These are phyloP conservation scores for Cheilosia vernalis DNA, from an alignment of 2,888 invertebrate genomes.

Conservation along the genomic window DNA sequence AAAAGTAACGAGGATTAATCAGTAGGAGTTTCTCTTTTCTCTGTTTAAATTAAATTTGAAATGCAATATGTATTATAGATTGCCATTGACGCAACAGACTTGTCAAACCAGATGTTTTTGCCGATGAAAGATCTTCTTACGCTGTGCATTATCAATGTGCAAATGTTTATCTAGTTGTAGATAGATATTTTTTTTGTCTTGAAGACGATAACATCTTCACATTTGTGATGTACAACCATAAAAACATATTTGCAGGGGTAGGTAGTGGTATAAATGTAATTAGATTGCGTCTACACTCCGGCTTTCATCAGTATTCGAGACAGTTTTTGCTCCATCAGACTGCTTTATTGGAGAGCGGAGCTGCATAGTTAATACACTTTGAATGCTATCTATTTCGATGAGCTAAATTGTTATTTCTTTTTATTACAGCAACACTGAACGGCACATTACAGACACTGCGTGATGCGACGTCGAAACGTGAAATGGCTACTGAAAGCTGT, in stretches of 20 bases:
- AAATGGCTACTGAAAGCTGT: constrained; percentile 81
- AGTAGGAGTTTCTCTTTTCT: neutral
- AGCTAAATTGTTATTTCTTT: neutral
- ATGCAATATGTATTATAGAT: neutral
- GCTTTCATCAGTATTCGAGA: neutral
- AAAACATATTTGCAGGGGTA: neutral
- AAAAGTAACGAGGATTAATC: neutral
- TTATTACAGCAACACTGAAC: neutral
- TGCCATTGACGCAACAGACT: neutral
- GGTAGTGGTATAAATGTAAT: neutral
- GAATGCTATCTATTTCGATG: neutral
- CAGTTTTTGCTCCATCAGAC: neutral
- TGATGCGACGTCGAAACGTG: constrained; percentile 81
- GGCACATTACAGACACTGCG: constrained; percentile 10
- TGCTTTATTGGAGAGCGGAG: neutral
- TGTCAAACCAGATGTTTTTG: neutral
- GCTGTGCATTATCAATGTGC: neutral
- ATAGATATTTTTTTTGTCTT: constrained; percentile 2
- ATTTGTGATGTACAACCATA: neutral
- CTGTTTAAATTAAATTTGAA: neutral
- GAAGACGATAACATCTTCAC: constrained; percentile 1
- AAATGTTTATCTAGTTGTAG: constrained; percentile 54
- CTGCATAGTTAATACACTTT: neutral
- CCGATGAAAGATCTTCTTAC: constrained; percentile 13
- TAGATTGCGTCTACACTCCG: neutral